Percentiles rank a stretch among this genome's conserved stretches.
These are phyloP conservation scores for Pinctada fucata DNA, from an alignment of 2,888 invertebrate species.

Conservation along the genomic window DNA sequence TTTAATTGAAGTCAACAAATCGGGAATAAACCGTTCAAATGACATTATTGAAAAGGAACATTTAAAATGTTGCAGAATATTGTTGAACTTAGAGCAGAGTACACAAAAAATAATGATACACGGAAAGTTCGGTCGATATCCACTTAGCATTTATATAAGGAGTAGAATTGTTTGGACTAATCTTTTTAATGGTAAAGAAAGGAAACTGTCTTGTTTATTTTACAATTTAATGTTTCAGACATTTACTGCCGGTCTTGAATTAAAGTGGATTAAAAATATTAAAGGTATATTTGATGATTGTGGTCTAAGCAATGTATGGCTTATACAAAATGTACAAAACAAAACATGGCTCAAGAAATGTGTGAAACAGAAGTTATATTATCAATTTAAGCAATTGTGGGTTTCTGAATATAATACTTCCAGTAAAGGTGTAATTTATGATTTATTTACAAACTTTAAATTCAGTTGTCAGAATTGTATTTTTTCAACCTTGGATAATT, in stretches of 20 bases:
- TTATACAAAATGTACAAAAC: not conserved
- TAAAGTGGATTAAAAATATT: not conserved
- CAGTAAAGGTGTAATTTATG: too few species aligned
- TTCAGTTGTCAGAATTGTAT: too few species aligned
- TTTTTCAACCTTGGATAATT: too few species aligned
- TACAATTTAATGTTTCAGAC: not conserved
- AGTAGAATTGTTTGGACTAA: constrained; percentile 1
- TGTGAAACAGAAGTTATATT: not conserved
- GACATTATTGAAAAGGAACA: not conserved
- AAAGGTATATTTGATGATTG: not conserved
- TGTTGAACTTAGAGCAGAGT: not conserved
- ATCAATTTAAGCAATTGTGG: not conserved
- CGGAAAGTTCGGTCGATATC: not conserved
- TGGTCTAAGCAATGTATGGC: not conserved
- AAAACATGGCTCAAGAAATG: not conserved
- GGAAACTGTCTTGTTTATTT: not conserved
- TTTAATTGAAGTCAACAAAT: too few species aligned
- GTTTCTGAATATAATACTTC: too few species aligned
- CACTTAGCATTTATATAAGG: not conserved
- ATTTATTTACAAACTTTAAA: too few species aligned
- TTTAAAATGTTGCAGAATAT: not conserved
- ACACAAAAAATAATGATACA: constrained; percentile 1
- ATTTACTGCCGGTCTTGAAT: not conserved
- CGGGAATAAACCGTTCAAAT: too few species aligned
- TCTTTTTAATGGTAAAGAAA: not conserved